Evolutionary conservation across 2,797 vertebrate species (phyloP).

Genomic region (Staurois parvus): DNA sequence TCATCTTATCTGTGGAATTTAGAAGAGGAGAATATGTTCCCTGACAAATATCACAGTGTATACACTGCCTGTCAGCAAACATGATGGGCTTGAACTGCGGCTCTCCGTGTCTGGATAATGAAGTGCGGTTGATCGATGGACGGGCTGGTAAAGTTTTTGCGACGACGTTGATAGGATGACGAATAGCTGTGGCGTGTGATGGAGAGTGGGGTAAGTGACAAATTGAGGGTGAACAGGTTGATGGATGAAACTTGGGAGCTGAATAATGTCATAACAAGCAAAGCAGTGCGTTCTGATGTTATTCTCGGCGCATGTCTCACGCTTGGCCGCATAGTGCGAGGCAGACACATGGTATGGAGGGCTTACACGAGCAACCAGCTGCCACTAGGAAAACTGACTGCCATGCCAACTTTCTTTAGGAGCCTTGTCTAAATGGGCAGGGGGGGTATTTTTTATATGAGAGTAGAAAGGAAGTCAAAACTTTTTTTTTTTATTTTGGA

Average conservation of each 20-base stretch:
- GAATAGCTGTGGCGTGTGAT: slow-evolving; percentile 14
- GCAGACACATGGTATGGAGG: too few relatives aligned
- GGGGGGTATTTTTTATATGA: too few relatives aligned
- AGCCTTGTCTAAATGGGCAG: too few relatives aligned
- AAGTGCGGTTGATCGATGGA: slow-evolving; percentile 17
- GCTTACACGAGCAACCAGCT: too few relatives aligned
- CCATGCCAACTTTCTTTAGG: too few relatives aligned
- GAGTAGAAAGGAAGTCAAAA: too few relatives aligned
- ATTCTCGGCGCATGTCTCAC: background rate
- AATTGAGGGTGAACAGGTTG: slow-evolving; percentile 23
- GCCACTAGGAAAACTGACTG: too few relatives aligned
- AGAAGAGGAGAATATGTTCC: background rate
- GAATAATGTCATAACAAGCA: slow-evolving; percentile 21
- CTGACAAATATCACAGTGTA: background rate
- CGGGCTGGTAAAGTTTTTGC: background rate
- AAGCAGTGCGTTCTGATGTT: background rate
- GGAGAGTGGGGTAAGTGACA: slow-evolving; percentile 34
- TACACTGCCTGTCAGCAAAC: background rate
- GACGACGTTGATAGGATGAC: slow-evolving; percentile 23
- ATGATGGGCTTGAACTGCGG: background rate
- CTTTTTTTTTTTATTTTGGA: too few relatives aligned
- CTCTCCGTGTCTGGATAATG: background rate
- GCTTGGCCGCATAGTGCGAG: background rate
- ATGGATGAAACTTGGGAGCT: slow-evolving; percentile 10
- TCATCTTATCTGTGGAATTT: background rate